phyloP scores from a whole-genome alignment of 2,113 vertebrate species.

The Myrmecobius fasciatus region DNA sequence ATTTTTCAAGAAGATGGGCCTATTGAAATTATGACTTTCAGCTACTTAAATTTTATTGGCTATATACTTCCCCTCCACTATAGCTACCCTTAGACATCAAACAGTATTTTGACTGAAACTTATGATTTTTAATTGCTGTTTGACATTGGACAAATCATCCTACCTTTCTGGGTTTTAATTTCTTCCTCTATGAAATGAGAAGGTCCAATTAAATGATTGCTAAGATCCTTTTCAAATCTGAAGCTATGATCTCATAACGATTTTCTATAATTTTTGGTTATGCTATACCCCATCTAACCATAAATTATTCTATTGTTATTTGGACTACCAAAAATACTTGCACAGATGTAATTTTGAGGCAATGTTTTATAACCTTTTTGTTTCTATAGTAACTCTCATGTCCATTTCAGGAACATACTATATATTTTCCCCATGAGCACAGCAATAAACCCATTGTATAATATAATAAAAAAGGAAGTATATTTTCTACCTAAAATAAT shows the following conservation, averaged over 20 bases:
- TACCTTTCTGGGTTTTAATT: not conserved
- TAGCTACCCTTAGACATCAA: constrained; percentile 64
- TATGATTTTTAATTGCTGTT: not conserved
- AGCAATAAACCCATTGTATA: too few relatives aligned
- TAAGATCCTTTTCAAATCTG: not conserved
- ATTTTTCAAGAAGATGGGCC: constrained; percentile 61
- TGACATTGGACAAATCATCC: not conserved
- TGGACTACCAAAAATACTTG: not conserved
- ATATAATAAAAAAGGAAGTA: not conserved
- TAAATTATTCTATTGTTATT: not conserved
- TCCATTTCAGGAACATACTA: not conserved
- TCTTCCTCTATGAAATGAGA: not conserved
- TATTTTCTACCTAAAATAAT: not conserved
- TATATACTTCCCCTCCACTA: constrained; percentile 63
- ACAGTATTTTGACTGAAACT: constrained; percentile 42
- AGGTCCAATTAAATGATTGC: not conserved
- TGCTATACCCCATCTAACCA: not conserved
- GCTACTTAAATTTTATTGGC: constrained; percentile 57
- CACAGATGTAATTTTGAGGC: not conserved
- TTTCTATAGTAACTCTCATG: not conserved
- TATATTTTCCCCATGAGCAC: not conserved
- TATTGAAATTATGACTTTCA: constrained; percentile 53
- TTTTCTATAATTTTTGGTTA: not conserved
- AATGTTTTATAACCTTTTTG: not conserved
- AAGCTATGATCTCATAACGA: not conserved